Evolutionary conservation across 1,140 invertebrate genomes (phyloP), one percentile per base, ranked within the genome.

Genomic region (Matsumurasca onukii): DNA sequence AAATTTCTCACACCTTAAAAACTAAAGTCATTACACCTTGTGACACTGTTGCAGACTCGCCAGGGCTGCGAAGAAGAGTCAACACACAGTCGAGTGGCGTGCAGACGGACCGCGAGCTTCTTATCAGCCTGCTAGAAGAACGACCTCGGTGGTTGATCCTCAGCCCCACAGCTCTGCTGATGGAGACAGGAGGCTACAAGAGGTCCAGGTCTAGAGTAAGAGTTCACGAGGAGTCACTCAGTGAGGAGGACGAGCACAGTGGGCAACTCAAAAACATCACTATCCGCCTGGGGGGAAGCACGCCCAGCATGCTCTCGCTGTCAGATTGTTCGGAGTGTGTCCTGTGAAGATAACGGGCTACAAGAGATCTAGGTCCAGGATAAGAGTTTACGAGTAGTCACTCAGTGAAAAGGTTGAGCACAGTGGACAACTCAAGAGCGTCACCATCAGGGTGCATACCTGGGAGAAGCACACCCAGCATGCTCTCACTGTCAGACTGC

Each of bases 211-310:
- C 49, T 13, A 24, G 39, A 24, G 30, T 45, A 1, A 29, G 48
- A 1, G 62, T 69, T 0, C 34, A 61, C 1, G 68, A 69, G 31
- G 68, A 69, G 25, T 69, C 68, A 22, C 27, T 69, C 13, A 65
- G 61, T n/a, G 68, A 49, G 1, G 68, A 49, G 1, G 68, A 69
- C 45, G 69, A 70, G 12, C 52, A 62, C 24, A 70, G 69, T 31
- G 65, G 69, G 2, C 69, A 70, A 25, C 48, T 67, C 9, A 70
- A 70, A 45, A 64, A 64, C 31, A 70, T 70, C 24, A 70, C 69
- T 15, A 70, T 70, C 24, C 31, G 49, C 15, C 57, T 70, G 25
- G 69, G 65, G n/a, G 52, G 69, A 1, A 69, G 68, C 29, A 69
- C 61, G 2, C 45, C 68, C 17, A 69, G 68, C 27, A 59, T 63